Base-by-base conservation (phyloP, 35 echinoderm and acorn worm species). In the Chiridota heheva region DNA sequence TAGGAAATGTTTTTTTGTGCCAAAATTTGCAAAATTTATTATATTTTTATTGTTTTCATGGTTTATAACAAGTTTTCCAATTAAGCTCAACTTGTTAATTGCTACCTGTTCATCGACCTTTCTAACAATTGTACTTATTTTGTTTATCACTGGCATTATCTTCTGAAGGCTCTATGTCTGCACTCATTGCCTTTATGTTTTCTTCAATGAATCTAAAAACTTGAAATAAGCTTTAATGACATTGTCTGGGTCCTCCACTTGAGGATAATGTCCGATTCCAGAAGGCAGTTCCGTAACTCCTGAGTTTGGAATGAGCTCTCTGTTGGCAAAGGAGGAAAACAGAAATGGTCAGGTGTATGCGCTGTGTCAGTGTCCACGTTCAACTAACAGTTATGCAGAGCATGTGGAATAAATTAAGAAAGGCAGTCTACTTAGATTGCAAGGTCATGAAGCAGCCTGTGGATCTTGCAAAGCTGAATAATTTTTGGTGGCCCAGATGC, bases 261-360 rank as follows among this genome's bases (percentile, higher is more conserved):
- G 92, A 26, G 82, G 92, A 40, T 96, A 96, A 47, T 96, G 92
- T n/a, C 92, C 83, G 46, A 96, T 90, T 34, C 86, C 76, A 29
- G 55, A 25, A 13, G 72, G 40, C 18, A 96, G 69, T 49, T 86
- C 73, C 22, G 79, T 86, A 42, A 96, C 92, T 30, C 92, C 87
- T 7, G 81, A 96, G 15, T 96, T 63, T 40, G 88, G 88, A 3
- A 96, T 62, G 22, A 96, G 69, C 60, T 86, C 46, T 59, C 87
- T 90, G 72, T 18, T 36, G 62, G 5, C 58, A 68, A 70, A 78
- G 3, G 38, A 32, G 5, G 58, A 40, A 33, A 43, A 63, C 60
- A 26, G n/a, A 63, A 73, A 39, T 69, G 0, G n/a, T 7, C 7
- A 1, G 24, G 65, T 37, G 3, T 29, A 36, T 4, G 30, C 24